Evolutionary conservation across 2,797 vertebrate genomes (phyloP).

Genomic region (Lacerta agilis): DNA sequence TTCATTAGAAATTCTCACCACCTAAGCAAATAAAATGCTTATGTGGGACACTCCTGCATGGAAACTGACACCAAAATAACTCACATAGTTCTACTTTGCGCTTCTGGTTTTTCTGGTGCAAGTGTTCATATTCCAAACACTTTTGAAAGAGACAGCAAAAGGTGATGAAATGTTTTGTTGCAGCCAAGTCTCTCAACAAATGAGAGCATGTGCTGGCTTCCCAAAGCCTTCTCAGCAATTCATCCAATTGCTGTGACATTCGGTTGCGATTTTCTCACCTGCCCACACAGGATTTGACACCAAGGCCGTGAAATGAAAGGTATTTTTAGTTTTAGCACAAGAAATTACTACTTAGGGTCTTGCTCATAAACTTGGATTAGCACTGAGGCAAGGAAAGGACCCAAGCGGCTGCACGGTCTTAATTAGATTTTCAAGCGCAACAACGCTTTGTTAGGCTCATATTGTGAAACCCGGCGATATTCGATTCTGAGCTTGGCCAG

Average conservation of each 20-base stretch:
- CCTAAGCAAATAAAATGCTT: not conserved
- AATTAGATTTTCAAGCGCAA: not conserved
- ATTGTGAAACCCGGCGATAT: not conserved
- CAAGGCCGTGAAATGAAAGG: not conserved
- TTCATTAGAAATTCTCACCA: not conserved
- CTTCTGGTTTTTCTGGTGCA: constrained; percentile 20
- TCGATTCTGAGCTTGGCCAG: not conserved
- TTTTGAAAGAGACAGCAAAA: constrained; percentile 3
- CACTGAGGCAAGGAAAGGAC: not conserved
- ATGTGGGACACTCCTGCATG: constrained; percentile 2
- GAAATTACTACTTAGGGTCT: not conserved
- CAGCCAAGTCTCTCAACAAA: not conserved
- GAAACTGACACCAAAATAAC: constrained; percentile 14
- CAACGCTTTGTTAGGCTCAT: not conserved
- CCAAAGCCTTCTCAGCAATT: not conserved
- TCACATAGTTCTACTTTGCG: not conserved
- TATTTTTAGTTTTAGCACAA: not conserved
- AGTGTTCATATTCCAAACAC: not conserved
- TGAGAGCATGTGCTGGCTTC: not conserved
- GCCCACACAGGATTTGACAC: not conserved
- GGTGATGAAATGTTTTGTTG: not conserved
- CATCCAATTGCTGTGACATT: not conserved
- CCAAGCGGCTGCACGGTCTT: not conserved
- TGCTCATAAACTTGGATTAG: not conserved
- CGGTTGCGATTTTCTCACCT: not conserved